Evolutionary conservation across 2,888 invertebrate genomes (phyloP), one percentile per base, ranked within the genome.

Genomic region (Watsonalla cultraria): DNA sequence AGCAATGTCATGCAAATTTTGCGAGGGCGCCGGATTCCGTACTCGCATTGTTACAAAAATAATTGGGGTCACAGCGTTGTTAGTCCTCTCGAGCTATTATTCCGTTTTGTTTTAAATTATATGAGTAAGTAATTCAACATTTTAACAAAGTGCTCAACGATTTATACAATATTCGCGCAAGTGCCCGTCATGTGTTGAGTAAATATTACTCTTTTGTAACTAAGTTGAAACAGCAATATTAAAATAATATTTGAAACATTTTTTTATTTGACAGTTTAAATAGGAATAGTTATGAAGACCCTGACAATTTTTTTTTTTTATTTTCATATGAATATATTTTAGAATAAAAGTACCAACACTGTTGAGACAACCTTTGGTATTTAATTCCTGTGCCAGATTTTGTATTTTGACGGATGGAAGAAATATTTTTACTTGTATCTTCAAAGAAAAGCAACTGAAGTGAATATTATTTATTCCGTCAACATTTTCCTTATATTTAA

Each of bases 1-100:
- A 74, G 76, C 80, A 81, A 78, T 83, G 80, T 84, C 78, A 86
- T 86, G 85, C 80, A 84, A 86, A 87, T 85, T 84, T 80, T 63
- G 65, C 63, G 69, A 67, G 70, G 74, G 68, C 69, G 68, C 72
- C 74, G 70, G 74, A 76, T 75, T 78, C 75, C 76, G 76, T 82
- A 80, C 75, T 74, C 68, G 74, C 78, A 83, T 86, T 86, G 84
- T 85, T 82, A 75, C 80, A 84, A 85, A 86, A 85, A 83, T 86
- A 84, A 87, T 86, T 85, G 83, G 75, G 82, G 81, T 80, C 76
- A 72, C 73, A 68, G 67, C 79, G 76, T 75, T 73, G 74, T 78
- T 78, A 75, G 74, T 76, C 75, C 76, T 75, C 73, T 66, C 64
- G 62, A 65, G 61, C 65, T 63, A 74, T 78, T 78, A 75, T 73